These are phyloP conservation scores for Sminthurinus aureus DNA, from an alignment of 2,888 invertebrate species.

Conservation along the genomic window DNA sequence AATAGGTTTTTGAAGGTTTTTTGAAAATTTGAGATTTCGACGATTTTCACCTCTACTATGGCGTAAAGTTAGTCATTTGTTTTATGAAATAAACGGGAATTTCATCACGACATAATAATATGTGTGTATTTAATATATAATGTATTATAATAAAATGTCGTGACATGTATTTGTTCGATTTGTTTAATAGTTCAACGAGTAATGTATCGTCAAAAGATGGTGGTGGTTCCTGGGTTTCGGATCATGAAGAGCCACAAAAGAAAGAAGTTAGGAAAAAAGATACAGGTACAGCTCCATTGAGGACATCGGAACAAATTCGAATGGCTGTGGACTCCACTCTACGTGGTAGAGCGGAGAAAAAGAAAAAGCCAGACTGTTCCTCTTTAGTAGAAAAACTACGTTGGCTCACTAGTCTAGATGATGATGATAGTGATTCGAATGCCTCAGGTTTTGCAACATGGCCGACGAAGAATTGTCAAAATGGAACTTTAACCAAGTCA, in stretches of 20 bases:
- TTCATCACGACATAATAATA: neutral
- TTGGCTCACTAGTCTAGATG: constrained; percentile 84
- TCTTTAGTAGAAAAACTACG: constrained; percentile 86
- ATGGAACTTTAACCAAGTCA: constrained; percentile 47
- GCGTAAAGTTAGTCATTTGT: no score
- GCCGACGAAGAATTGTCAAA: constrained; percentile 57
- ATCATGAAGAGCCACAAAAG: constrained; percentile 37
- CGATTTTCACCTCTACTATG: no score
- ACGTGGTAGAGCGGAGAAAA: constrained; percentile 66
- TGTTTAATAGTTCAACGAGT: neutral
- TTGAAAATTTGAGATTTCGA: no score
- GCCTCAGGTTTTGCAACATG: constrained; percentile 56
- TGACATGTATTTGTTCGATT: neutral
- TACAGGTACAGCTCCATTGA: constrained; percentile 58
- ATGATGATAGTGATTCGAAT: constrained; percentile 67
- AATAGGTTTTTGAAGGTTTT: no score
- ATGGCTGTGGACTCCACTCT: constrained; percentile 72
- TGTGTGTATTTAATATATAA: neutral
- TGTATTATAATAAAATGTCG: neutral
- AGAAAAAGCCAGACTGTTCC: constrained; percentile 66
- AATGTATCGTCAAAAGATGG: neutral
- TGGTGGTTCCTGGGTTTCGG: neutral
- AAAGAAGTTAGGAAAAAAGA: constrained; percentile 39
- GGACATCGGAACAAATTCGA: constrained; percentile 60
- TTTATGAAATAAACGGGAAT: neutral